These are phyloP conservation scores for Desoria tigrina DNA, from an alignment of 2,888 invertebrate species.

Conservation along the genomic window DNA sequence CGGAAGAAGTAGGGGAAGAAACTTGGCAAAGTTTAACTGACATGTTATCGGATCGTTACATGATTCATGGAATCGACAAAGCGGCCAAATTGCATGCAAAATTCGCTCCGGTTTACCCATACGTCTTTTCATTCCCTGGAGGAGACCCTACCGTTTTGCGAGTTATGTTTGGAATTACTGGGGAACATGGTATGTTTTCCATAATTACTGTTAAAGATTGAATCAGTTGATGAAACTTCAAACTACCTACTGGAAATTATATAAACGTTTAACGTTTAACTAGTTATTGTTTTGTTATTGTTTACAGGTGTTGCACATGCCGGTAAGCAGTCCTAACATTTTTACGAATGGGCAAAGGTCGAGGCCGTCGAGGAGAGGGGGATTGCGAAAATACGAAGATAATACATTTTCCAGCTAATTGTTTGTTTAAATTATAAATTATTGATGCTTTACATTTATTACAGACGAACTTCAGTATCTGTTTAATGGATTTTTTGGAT, in stretches of 20 bases:
- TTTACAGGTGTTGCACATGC: slow-evolving; percentile 25
- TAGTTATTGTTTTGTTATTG: too few relatives aligned
- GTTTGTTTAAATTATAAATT: too few relatives aligned
- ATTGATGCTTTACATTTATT: background rate
- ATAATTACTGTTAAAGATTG: background rate
- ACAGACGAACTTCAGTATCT: slow-evolving; percentile 29
- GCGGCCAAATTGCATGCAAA: slow-evolving; percentile 21
- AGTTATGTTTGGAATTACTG: slow-evolving; percentile 15
- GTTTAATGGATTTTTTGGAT: slow-evolving; percentile 24
- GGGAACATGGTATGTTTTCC: slow-evolving; percentile 20
- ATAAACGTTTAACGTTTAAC: too few relatives aligned
- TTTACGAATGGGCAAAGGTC: too few relatives aligned
- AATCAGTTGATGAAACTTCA: too few relatives aligned
- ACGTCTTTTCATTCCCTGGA: slow-evolving; percentile 28
- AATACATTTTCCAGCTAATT: too few relatives aligned
- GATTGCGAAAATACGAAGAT: too few relatives aligned
- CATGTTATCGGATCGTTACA: slow-evolving; percentile 26
- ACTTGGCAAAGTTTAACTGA: slow-evolving; percentile 21
- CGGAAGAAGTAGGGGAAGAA: slow-evolving; percentile 25
- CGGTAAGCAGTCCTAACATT: background rate
- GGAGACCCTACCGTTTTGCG: slow-evolving; percentile 6
- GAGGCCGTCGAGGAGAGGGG: too few relatives aligned
- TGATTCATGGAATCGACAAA: slow-evolving; percentile 17
- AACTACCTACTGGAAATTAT: too few relatives aligned
- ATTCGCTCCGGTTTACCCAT: slow-evolving; percentile 21